Evolutionary conservation across 2,113 vertebrate species (phyloP).

Genomic region (Chloropsis cyanopogon): DNA sequence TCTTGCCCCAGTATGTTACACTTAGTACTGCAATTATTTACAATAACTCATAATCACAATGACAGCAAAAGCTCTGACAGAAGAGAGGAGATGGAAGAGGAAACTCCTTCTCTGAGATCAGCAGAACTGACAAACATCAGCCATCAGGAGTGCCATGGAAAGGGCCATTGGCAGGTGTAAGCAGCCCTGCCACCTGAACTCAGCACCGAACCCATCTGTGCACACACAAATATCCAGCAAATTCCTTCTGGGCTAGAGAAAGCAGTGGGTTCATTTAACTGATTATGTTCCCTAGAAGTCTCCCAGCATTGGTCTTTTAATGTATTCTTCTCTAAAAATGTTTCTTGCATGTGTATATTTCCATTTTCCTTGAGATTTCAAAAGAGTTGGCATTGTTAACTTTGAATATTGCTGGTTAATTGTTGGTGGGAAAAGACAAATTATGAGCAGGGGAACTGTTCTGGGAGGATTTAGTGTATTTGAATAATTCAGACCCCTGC

Average conservation of each 20-base stretch:
- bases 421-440: conserved; percentile 95
- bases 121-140: background rate
- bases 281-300: background rate
- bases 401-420: conserved; percentile 93
- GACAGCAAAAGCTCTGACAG: background rate
- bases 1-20: background rate
- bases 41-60: background rate
- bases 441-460: conserved; percentile 89
- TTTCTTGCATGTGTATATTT: conserved; percentile 1
- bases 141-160: background rate
- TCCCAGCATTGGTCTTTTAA: background rate
- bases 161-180: background rate
- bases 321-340: background rate
- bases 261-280: background rate
- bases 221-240: background rate
- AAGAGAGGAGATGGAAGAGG: background rate
- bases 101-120: background rate
- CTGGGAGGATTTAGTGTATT: conserved; percentile 95
- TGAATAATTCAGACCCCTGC: conserved; percentile 99
- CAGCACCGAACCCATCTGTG: background rate
- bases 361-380: conserved; percentile 68
- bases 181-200: background rate
- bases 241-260: background rate
- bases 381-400: conserved; percentile 92
- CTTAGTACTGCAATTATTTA: background rate